phyloP scores from a whole-genome alignment of 2,888 invertebrate species.

The Muscina levida region DNA sequence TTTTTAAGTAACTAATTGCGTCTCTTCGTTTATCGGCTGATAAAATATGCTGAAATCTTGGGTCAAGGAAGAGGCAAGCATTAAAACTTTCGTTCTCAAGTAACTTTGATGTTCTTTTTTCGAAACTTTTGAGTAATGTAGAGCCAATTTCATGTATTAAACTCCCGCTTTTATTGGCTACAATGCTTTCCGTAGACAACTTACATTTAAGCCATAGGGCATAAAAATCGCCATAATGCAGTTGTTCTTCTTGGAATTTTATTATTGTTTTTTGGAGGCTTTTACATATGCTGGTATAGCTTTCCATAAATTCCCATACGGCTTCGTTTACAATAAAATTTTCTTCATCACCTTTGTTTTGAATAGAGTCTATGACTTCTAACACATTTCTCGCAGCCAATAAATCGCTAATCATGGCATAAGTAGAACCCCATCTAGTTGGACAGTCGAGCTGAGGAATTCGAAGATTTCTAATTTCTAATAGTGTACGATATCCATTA shows the following conservation, averaged over 20 bases:
- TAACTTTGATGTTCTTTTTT: not conserved
- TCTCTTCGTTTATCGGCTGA: slow-evolving; percentile 6
- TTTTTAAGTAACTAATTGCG: slow-evolving; percentile 28
- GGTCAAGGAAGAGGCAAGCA: not conserved
- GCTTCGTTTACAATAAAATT: not conserved
- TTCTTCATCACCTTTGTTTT: not conserved
- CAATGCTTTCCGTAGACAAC: not conserved
- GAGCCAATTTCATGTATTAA: slow-evolving; percentile 5
- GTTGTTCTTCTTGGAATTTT: slow-evolving; percentile 23
- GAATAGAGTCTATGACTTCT: not conserved
- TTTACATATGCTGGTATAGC: not conserved
- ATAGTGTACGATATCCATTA: not conserved
- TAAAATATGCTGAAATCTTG: slow-evolving; percentile 1
- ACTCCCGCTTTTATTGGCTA: no score
- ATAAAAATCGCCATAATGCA: slow-evolving; percentile 35
- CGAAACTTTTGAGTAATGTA: slow-evolving; percentile 14
- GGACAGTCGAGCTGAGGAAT: not conserved
- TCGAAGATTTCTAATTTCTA: not conserved
- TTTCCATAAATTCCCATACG: slow-evolving; percentile 18
- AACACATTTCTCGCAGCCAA: not conserved
- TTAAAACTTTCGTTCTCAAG: not conserved
- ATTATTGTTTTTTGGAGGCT: not conserved
- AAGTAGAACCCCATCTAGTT: not conserved
- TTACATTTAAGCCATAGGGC: slow-evolving; percentile 32
- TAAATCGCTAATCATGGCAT: not conserved